Conservation (phyloP, 2,113 vertebrate genomes). For the Elaphurus davidianus region DNA sequence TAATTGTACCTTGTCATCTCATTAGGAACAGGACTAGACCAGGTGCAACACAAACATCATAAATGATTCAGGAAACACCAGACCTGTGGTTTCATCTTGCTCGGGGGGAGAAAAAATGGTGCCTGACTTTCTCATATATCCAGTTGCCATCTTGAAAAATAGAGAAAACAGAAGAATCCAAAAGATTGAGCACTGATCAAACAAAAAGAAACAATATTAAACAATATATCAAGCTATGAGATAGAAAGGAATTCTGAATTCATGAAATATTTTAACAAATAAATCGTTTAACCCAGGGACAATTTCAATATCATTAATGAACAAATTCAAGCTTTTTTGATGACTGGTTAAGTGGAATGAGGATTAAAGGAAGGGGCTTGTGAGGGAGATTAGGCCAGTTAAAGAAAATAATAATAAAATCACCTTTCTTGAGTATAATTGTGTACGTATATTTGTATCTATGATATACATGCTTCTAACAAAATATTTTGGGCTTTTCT, state of each 20-base stretch:
- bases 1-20: background rate
- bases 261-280: background rate
- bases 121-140: background rate
- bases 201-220: background rate
- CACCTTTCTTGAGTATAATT: background rate
- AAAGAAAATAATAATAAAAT: background rate
- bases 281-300: background rate
- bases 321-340: background rate
- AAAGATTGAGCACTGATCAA: background rate
- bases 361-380: background rate
- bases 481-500: background rate
- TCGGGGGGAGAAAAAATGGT: accelerated
- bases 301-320: background rate
- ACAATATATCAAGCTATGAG: background rate
- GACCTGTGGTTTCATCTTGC: background rate
- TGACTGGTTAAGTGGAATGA: background rate
- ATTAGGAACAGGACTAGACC: background rate
- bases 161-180: background rate
- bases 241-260: background rate
- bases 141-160: background rate
- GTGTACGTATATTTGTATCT: background rate
- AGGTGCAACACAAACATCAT: background rate
- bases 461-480: background rate
- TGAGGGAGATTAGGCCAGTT: background rate
- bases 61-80: background rate